Evolutionary conservation across 2,113 vertebrate species (phyloP).

Genomic region (Pao palembangensis): DNA sequence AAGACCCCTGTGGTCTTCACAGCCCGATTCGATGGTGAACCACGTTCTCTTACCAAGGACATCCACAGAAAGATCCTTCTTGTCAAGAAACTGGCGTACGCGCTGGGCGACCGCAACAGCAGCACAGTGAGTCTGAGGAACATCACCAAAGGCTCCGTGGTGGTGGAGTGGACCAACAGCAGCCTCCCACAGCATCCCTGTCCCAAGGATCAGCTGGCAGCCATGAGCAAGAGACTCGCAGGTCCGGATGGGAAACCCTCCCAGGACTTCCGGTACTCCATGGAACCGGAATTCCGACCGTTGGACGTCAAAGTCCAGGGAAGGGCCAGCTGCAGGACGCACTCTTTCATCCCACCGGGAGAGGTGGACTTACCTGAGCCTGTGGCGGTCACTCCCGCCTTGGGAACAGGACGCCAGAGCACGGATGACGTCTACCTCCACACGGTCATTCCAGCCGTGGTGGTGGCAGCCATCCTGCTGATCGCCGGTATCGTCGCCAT

Average conservation of each 20-base stretch:
- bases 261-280: conserved; percentile 63
- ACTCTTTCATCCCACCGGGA: conserved; percentile 83
- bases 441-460: conserved; percentile 94
- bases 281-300: conserved; percentile 90
- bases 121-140: conserved; percentile 88
- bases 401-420: conserved; percentile 84
- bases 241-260: conserved; percentile 77
- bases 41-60: conserved; percentile 76
- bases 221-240: conserved; percentile 80
- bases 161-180: conserved; percentile 96
- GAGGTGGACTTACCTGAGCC: conserved; percentile 59
- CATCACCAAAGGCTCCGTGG: conserved; percentile 86
- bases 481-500: conserved; percentile 94
- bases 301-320: conserved; percentile 79
- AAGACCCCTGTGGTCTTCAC: conserved; percentile 85
- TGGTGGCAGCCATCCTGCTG: conserved; percentile 92
- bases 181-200: conserved; percentile 87
- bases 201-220: conserved; percentile 84
- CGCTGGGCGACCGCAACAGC: conserved; percentile 90
- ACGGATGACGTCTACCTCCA: conserved; percentile 94
- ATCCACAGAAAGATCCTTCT: conserved; percentile 92
- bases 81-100: conserved; percentile 88
- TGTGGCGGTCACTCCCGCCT: conserved; percentile 65
- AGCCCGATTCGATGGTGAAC: conserved; percentile 84
- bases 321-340: conserved; percentile 80